These are phyloP conservation scores for Ceratina calcarata DNA, from an alignment of 1,140 invertebrate genomes.

Conservation along the genomic window DNA sequence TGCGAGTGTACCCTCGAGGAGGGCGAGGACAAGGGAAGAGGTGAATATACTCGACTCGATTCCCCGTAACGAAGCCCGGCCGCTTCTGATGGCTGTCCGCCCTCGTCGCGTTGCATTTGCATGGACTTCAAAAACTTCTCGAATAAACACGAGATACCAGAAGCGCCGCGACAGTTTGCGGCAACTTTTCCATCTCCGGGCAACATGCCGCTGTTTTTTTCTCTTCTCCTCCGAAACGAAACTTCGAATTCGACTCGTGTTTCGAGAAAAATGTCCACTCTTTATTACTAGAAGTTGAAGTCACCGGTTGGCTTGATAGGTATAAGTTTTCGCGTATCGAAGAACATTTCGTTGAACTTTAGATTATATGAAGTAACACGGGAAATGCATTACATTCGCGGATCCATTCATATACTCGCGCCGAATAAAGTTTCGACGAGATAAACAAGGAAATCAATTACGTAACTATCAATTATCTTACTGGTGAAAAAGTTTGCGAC, in stretches of 20 bases:
- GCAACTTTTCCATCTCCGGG: conserved; percentile 62
- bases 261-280: not conserved
- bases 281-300: no score
- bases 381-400: no score
- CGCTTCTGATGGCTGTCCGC: conserved; percentile 24
- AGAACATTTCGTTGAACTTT: no score
- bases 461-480: no score
- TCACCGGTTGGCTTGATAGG: no score
- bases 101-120: conserved; percentile 56
- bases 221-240: not conserved
- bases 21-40: not conserved
- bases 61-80: conserved; percentile 57
- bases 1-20: conserved; percentile 49
- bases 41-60: conserved; percentile 57
- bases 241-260: not conserved
- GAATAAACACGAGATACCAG: conserved; percentile 61
- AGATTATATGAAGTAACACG: no score
- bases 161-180: conserved; percentile 37
- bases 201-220: conserved; percentile 2
- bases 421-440: no score
- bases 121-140: conserved; percentile 61
- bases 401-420: no score
- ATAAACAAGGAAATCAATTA: not conserved
- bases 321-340: no score
- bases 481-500: not conserved